Evolutionary conservation across 2,113 vertebrate genomes (phyloP).

Genomic region (Heptranchias perlo): DNA sequence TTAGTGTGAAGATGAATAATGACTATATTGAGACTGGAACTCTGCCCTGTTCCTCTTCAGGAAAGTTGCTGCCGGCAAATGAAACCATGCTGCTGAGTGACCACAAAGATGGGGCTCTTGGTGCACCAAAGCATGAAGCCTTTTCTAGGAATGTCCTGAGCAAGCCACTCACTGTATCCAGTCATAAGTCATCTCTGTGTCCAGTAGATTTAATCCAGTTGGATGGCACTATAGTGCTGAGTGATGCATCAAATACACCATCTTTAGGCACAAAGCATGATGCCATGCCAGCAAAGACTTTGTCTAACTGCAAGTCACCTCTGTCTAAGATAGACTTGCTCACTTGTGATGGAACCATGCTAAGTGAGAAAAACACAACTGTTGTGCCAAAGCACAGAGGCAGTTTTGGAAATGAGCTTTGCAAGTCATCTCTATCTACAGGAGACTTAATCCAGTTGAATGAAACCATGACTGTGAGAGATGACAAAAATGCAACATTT

Average conservation of each 20-base stretch:
- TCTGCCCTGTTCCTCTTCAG: background rate
- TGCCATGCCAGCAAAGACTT: background rate
- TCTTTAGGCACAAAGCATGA: background rate
- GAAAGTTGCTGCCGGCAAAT: background rate
- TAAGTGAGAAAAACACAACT: background rate
- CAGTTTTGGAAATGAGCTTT: background rate
- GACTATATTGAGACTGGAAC: background rate
- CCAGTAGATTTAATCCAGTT: background rate
- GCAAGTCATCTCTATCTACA: background rate
- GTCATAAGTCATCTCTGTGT: too few species aligned
- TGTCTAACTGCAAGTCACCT: background rate
- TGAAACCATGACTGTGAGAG: background rate
- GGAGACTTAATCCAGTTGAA: background rate
- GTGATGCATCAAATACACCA: background rate
- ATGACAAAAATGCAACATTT: background rate
- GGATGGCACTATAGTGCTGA: background rate
- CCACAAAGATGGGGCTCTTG: background rate
- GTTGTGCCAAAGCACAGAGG: background rate
- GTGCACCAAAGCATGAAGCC: background rate
- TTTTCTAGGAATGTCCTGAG: background rate
- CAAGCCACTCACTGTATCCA: background rate
- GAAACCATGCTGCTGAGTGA: background rate
- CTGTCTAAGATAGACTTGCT: background rate
- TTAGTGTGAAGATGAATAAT: background rate
- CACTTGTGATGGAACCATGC: background rate